phyloP scores from a whole-genome alignment of 2,888 invertebrate genomes.

The Pedicia rivosa region DNA sequence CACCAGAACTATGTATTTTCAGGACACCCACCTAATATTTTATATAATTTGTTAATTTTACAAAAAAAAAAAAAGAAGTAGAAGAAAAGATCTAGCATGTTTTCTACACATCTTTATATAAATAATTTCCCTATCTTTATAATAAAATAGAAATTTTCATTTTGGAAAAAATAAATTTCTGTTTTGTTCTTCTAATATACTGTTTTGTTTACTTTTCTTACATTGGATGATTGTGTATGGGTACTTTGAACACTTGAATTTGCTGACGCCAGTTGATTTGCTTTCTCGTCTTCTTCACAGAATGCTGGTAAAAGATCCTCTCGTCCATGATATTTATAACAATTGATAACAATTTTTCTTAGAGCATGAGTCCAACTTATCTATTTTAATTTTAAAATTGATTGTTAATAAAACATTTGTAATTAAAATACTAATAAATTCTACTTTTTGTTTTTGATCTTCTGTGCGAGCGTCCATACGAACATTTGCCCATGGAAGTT shows the following conservation, averaged over 20 bases:
- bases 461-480: constrained; percentile 92
- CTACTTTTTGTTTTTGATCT: constrained; percentile 92
- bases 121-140: too few species aligned
- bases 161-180: too few species aligned
- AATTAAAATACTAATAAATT: not conserved
- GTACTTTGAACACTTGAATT: constrained; percentile 4
- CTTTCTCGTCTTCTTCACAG: constrained; percentile 78
- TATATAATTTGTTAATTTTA: too few species aligned
- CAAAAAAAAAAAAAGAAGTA: too few species aligned
- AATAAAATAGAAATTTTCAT: too few species aligned
- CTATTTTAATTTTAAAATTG: too few species aligned
- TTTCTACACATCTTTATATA: too few species aligned
- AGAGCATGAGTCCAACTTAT: constrained; percentile 97
- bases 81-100: too few species aligned
- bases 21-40: constrained; percentile 30
- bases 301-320: constrained; percentile 91
- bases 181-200: too few species aligned
- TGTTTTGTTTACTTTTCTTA: constrained; percentile 3
- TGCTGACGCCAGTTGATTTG: constrained; percentile 35
- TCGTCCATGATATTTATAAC: constrained; percentile 94
- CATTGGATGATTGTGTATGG: too few species aligned
- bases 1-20: constrained; percentile 29
- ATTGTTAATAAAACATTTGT: not conserved
- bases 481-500: constrained; percentile 96
- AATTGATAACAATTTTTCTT: constrained; percentile 91